A percentile compares a stretch with the other conserved stretches of the same genome.
Evolutionary conservation across 2,888 invertebrate genomes (phyloP).

Genomic region (Amiota mariae): DNA sequence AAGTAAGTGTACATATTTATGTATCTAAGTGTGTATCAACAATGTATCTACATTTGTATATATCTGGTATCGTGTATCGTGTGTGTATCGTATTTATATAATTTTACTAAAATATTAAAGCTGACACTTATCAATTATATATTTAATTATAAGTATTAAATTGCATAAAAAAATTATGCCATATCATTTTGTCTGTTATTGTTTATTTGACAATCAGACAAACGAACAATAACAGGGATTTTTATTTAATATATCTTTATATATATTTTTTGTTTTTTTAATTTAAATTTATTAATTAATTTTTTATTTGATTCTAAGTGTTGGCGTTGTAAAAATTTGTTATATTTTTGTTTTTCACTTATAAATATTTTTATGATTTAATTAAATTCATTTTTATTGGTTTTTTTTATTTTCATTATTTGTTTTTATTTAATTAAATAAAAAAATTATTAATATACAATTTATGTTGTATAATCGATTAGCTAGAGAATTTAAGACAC

Average conservation of each 20-base stretch:
- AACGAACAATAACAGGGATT: background rate
- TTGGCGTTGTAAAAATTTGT: slow-evolving; percentile 31
- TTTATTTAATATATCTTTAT: background rate
- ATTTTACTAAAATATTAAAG: slow-evolving; percentile 70
- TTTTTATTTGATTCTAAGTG: slow-evolving; percentile 34
- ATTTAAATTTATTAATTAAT: slow-evolving; percentile 33
- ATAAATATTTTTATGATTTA: slow-evolving; percentile 32
- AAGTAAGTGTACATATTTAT: slow-evolving; percentile 40
- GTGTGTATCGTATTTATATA: slow-evolving; percentile 4
- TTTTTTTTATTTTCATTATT: slow-evolving; percentile 11
- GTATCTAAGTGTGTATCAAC: background rate
- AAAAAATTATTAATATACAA: slow-evolving; percentile 21
- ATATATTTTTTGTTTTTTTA: slow-evolving; percentile 27
- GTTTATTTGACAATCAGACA: slow-evolving; percentile 1
- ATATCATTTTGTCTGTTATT: slow-evolving; percentile 33
- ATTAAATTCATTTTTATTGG: slow-evolving; percentile 47
- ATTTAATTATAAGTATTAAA: slow-evolving; percentile 20
- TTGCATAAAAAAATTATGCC: slow-evolving; percentile 49
- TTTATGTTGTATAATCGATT: slow-evolving; percentile 50
- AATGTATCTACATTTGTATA: too few relatives aligned
- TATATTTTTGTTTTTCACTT: slow-evolving; percentile 36
- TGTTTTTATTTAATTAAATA: slow-evolving; percentile 18
- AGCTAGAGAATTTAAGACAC: slow-evolving; percentile 73
- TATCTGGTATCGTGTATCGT: too few relatives aligned
- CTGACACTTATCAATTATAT: slow-evolving; percentile 71